Base-by-base conservation (phyloP, 2,888 invertebrate species). In the Chrysolina haemoptera region DNA sequence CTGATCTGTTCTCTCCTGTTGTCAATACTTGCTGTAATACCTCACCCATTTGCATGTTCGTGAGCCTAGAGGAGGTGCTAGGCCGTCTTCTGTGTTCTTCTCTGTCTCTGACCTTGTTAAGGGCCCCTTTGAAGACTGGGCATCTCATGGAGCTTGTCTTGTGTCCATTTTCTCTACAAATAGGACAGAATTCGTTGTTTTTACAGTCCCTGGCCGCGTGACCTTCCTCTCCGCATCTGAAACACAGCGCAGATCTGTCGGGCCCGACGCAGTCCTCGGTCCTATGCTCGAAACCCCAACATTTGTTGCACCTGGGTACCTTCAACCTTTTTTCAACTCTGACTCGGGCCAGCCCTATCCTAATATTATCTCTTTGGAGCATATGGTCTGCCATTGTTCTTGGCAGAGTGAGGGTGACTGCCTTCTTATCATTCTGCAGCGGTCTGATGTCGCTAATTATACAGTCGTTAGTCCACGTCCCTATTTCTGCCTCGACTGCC, bases 211-310 rank as follows among this genome's bases (percentile, higher is more conserved):
- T 35, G 35, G 35, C 35, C 35, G 35, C 35, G 35, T 35, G 35
- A 0, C 35, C 8, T 35, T 35, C 35, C 35, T 8, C 35, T 35
- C 35, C 35, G 8, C 35, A 35, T 35, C 35, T 35, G 35, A 35
- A 35, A 8, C 35, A 35, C 35, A 35, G 35, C 35, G 35, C 35
- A 35, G 35, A 35, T 35, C 35, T 59, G 22, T 59, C 59, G 8
- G 11, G 5, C 3, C 59, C 59, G 9, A 6, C 20, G 59, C 59
- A 59, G 1, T 59, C 27, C 27, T 22, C 27, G 6, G 11, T 18
- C 9, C 20, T 20, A n/a, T 59, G 59, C 11, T 59, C 59, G 9
- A 27, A 59, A 12, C 27, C 59, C 59, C 59, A 59, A 27, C 59
- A 59, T 22, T 20, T 59, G 27, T 22, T 22, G 27, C 59, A 59